Evolutionary conservation across 2,888 invertebrate genomes (phyloP), one percentile per base, ranked within the genome.

Genomic region (Cerastis rubricosa): DNA sequence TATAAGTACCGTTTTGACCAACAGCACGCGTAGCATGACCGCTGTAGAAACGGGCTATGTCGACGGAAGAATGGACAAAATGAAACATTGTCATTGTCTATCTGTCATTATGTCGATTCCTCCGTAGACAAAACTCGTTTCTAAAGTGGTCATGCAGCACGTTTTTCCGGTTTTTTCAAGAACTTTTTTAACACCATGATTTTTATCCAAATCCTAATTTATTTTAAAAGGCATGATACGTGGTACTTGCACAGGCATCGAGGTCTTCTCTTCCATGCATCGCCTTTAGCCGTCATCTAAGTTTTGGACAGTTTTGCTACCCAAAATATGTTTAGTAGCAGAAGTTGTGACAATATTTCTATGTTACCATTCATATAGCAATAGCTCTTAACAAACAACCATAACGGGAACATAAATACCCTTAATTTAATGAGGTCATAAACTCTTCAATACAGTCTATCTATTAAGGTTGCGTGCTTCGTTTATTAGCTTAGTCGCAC

Each of bases 401-500:
- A 22, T 70, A 73, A 72, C 25, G 25, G n/a, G 59, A 63, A 57
- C 54, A 54, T 47, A 80, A 85, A 64, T 70, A 68, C 25, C 35
- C 49, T 69, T 17, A 51, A 66, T 78, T 74, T 76, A 88, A 83
- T 85, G 83, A 87, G 81, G 81, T 84, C 83, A 85, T 88, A 85
- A 89, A 89, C 80, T 81, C 70, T 57, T 80, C 72, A 81, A 45
- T 76, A 66, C 78, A 63, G 75, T 64, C 25, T 63, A 80, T 81
- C 82, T 81, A 80, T 81, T 73, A 54, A 71, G 82, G 80, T 89
- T 84, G 90, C 89, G 88, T 91, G 89, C 85, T 89, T 86, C 87
- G 90, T 93, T 94, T 95, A 95, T 95, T 94, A 93, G 91, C 94
- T 94, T 93, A 94, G 94, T 94, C 91, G 93, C 92, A 93, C 93